Base-by-base conservation (phyloP, 2,888 invertebrate species). In the Callyntrura guangdongensis region DNA sequence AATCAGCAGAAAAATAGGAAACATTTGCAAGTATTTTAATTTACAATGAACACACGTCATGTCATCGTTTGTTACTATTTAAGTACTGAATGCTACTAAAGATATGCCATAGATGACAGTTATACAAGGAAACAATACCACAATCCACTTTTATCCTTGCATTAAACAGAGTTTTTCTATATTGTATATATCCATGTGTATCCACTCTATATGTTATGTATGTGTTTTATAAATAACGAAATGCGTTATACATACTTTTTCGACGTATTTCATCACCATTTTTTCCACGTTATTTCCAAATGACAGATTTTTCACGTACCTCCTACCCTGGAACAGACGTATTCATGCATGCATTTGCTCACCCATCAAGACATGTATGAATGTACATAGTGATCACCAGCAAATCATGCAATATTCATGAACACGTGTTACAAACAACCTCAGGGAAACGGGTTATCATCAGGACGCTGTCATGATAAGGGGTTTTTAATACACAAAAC, bases 401-500 rank as follows among this genome's bases (percentile, higher is more conserved):
- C 4, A 89, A 85, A 59, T 36, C 69, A 90, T 90, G 49, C 81
- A 90, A 90, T 90, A 90, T 90, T 90, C 86, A 90, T 90, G 86
- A 90, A 61, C 90, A 90, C 86, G 86, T 90, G 90, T 84, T 85
- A 22, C 61, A 72, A 25, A 86, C 59, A 25, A 0, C 9, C 56
- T 49, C 64, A n/a, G 17, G 17, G 49, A 79, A 69, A 53, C 36
- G 27, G 86, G 36, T 64, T 82, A 82, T 82, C 88, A 59, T 47
- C 72, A 47, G 45, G 47, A 72, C 11, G 20, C 47, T 6, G 2
- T 27, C n/a, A 79, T 25, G 25, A 56, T 17, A 59, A 59, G 6
- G 27, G 25, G 12, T 56, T 74, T 74, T 59, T 79, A 27, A 27
- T 3, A 47, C 14, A 67, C 25, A 25, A 64, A 64, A 12, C 3